phyloP scores from a whole-genome alignment of 1,140 invertebrate genomes.

The Drosophila ficusphila region DNA sequence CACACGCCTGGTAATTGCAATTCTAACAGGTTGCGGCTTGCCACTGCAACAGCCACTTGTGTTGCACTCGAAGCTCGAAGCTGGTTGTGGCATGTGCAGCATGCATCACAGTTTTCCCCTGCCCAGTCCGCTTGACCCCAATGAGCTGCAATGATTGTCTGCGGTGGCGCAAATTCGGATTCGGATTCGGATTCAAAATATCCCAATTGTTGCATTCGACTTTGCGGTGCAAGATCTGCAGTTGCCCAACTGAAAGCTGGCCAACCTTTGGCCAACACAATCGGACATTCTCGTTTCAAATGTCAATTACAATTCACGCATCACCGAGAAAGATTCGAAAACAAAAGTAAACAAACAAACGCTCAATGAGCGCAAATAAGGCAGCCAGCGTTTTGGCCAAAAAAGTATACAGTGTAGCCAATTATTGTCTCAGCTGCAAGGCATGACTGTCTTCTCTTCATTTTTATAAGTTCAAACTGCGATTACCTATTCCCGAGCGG shows the following conservation, averaged over 20 bases:
- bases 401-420: constrained; percentile 8
- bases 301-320: constrained; percentile 24
- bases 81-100: constrained; percentile 8
- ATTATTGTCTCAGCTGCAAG: constrained; percentile 1
- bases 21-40: constrained; percentile 56
- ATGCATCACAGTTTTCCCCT: constrained; percentile 20
- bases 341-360: constrained; percentile 31
- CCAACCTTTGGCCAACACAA: neutral
- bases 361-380: constrained; percentile 11
- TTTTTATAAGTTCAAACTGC: constrained; percentile 21
- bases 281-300: neutral
- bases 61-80: constrained; percentile 5
- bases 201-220: constrained; percentile 3
- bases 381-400: constrained; percentile 21
- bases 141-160: constrained; percentile 43
- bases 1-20: constrained; percentile 41
- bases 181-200: constrained; percentile 31
- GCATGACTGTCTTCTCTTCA: constrained; percentile 21
- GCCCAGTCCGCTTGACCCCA: constrained; percentile 43
- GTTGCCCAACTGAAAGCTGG: constrained; percentile 3
- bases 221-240: neutral
- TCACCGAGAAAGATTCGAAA: constrained; percentile 8
- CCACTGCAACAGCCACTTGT: constrained; percentile 12
- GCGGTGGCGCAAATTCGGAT: constrained; percentile 41
- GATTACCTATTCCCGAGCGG: constrained; percentile 11